Base-by-base conservation (phyloP, 1,140 invertebrate genomes). In the Diplogasteroides magnus region DNA sequence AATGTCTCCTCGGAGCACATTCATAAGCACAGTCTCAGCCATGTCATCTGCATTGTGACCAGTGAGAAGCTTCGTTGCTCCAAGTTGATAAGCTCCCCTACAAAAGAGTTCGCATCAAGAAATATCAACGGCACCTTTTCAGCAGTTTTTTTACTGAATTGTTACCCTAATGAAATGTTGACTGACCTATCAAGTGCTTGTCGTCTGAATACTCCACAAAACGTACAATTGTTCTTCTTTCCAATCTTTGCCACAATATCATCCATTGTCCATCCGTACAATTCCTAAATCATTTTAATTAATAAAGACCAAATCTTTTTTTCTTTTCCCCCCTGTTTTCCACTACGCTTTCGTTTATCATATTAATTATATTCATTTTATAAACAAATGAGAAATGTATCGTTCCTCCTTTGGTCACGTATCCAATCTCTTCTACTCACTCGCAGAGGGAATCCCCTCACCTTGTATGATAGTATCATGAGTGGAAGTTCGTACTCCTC, bases 181-280 rank as follows among this genome's bases (percentile, higher is more conserved):
- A 15, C n/a, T 23, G 0, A 72, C 70, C 78, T 87, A 81, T 99
- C 96, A 32, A 99, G 84, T 26, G 97, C 96, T 84, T 87, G 86
- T 31, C 87, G 75, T 56, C 87, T 75, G 73, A 87, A 79, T 19
- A 80, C 80, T 58, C 80, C 80, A 65, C 72, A 81, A 67, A 64
- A 86, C 77, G 83, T 83, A 84, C 97, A 99, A 85, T 99, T 99
- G 85, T 97, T 99, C 84, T 94, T 97, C 61, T 89, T 87, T 0
- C 97, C 97, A 75, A 98, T 93, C 85, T 91, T 87, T 78, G 90
- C 88, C 1, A 98, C 96, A 84, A 99, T 98, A 79, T 90, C 90
- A 87, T 99, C 97, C 97, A 99, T 99, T 25, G 94, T 98, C 96
- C 96, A 99, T 0, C 95, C 96, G 87, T 98, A 99, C 0, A 99